Conservation (phyloP, 2,888 invertebrate genomes). For the Pterostichus niger region DNA sequence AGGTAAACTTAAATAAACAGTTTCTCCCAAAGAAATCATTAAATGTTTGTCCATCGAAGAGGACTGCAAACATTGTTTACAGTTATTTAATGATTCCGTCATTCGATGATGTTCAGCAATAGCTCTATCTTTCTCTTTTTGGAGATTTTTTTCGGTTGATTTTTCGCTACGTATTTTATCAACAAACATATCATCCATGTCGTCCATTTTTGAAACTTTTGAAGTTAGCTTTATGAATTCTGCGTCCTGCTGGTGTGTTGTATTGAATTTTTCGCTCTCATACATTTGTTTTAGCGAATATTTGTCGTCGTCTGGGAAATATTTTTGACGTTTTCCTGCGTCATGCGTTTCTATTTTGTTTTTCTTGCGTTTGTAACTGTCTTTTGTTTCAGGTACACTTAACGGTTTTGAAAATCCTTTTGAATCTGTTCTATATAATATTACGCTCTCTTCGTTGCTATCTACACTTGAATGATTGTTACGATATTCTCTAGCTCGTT, state of each 20-base stretch:
- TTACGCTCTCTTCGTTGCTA: slow-evolving; percentile 79
- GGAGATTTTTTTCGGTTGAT: slow-evolving; percentile 81
- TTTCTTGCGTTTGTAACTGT: slow-evolving; percentile 75
- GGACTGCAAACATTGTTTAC: slow-evolving; percentile 91
- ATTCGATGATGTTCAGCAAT: slow-evolving; percentile 87
- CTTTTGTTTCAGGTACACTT: slow-evolving; percentile 73
- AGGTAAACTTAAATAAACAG: slow-evolving; percentile 92
- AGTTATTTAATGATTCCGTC: slow-evolving; percentile 87
- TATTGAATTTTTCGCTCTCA: slow-evolving; percentile 88
- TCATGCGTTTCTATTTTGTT: slow-evolving; percentile 84
- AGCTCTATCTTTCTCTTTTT: slow-evolving; percentile 82
- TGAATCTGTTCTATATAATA: slow-evolving; percentile 85
- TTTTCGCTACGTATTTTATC: slow-evolving; percentile 86
- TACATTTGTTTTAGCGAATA: slow-evolving; percentile 92
- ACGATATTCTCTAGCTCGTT: slow-evolving; percentile 81
- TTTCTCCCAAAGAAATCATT: slow-evolving; percentile 88
- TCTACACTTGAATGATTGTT: slow-evolving; percentile 69
- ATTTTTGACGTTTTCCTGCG: slow-evolving; percentile 86
- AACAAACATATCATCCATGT: slow-evolving; percentile 92
- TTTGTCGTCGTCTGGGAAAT: slow-evolving; percentile 94
- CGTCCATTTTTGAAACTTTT: slow-evolving; percentile 84
- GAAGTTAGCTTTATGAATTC: slow-evolving; percentile 88
- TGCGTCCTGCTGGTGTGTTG: slow-evolving; percentile 86
- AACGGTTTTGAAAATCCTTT: slow-evolving; percentile 86
- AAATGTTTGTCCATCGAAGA: slow-evolving; percentile 90